These are phyloP conservation scores for Orthosia incerta DNA, from an alignment of 2,888 invertebrate species.

Conservation along the genomic window DNA sequence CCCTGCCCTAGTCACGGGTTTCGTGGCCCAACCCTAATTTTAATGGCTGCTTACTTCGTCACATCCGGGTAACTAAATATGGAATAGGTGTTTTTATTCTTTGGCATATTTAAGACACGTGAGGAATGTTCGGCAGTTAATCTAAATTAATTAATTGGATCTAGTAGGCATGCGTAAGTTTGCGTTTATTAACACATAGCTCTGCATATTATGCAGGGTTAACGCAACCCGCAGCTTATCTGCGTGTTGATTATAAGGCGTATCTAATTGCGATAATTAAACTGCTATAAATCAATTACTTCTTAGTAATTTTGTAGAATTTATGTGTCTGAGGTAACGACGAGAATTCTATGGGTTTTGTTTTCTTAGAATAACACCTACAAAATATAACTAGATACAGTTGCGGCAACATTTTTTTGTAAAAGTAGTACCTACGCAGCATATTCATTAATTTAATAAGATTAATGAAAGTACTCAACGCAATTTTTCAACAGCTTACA, in stretches of 20 bases:
- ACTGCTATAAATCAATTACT: slow-evolving; percentile 83
- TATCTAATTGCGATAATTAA: slow-evolving; percentile 86
- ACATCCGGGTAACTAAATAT: slow-evolving; percentile 87
- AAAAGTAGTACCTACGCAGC: slow-evolving; percentile 28
- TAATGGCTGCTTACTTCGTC: slow-evolving; percentile 89
- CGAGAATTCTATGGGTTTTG: slow-evolving; percentile 51
- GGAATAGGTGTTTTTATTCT: slow-evolving; percentile 74
- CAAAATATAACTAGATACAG: slow-evolving; percentile 36
- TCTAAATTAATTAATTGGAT: slow-evolving; percentile 34
- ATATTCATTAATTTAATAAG: slow-evolving; percentile 55
- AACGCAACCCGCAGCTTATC: slow-evolving; percentile 55
- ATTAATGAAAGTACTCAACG: slow-evolving; percentile 50
- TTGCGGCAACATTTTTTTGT: slow-evolving; percentile 40
- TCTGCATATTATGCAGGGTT: slow-evolving; percentile 49
- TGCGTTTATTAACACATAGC: slow-evolving; percentile 34
- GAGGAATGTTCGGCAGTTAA: slow-evolving; percentile 42
- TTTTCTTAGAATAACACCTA: slow-evolving; percentile 59
- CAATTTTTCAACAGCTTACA: slow-evolving; percentile 60
- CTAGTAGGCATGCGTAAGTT: slow-evolving; percentile 32
- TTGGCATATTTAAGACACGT: slow-evolving; percentile 28
- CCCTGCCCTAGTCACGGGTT: slow-evolving; percentile 87
- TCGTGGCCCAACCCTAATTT: slow-evolving; percentile 91
- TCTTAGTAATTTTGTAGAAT: slow-evolving; percentile 68
- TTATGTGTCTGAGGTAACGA: slow-evolving; percentile 50
- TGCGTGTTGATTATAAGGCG: slow-evolving; percentile 75